Evolutionary conservation across 1,140 invertebrate genomes (phyloP), one percentile per base, ranked within the genome.

Genomic region (Oedothorax gibbosus): DNA sequence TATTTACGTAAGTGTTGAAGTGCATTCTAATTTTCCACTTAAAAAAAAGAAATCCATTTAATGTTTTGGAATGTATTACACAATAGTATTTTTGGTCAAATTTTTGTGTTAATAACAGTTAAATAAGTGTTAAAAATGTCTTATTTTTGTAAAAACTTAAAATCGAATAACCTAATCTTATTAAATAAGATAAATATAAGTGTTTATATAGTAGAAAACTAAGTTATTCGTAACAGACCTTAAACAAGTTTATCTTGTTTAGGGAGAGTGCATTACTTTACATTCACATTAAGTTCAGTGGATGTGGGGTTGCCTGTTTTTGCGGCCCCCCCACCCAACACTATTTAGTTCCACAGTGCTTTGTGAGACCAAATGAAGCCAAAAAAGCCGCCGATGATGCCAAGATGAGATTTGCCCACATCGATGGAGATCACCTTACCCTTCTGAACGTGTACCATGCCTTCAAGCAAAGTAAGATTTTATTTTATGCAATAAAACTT

Each of bases 391-490:
- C 99, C 6, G 99, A 99, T 90, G 98, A 99, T 90, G 96, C 98
- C 86, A 99, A 99, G 93, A 98, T 98, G 95, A 92, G 98, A 81
- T 99, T 99, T 91, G 98, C 98, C 0, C 99, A 99, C 91, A 98
- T 99, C 88, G 98, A 99, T 91, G 99, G 99, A 35, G 99, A 99
- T 91, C 99, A 99, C 90, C 92, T 99, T 85, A 94, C 98, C 86
- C 91, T 99, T 89, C 91, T 99, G 88, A 94, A 99, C 92, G 94
- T 99, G 87, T 95, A 99, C 89, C 98, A 99, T 90, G 98, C 98
- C 50, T 99, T 99, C 89, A 99, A 99, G 92, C 98, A 99, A 92
- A 99, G 97, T 99, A 90, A 96, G 96, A 18, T 12, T 85, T 56
- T 1, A 7, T 49, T 35, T 57, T 75, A 14, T 75, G 5, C 35